Conservation (phyloP, 2,888 invertebrate genomes). For the Agrotis ipsilon region DNA sequence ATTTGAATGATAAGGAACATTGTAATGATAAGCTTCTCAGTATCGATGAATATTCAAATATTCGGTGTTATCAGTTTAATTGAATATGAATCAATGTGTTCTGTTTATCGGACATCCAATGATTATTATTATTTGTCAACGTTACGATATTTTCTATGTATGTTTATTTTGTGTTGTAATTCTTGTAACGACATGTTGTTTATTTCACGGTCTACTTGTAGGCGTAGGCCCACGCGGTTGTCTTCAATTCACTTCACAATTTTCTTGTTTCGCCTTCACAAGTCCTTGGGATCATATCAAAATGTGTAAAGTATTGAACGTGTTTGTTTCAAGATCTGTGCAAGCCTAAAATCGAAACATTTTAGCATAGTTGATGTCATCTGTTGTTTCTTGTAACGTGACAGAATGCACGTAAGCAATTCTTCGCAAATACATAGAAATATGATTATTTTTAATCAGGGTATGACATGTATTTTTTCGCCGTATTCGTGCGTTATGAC, state of each 20-base stretch:
- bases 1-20: slow-evolving; percentile 11
- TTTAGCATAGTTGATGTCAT: slow-evolving; percentile 29
- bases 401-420: slow-evolving; percentile 35
- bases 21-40: slow-evolving; percentile 29
- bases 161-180: slow-evolving; percentile 59
- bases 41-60: slow-evolving; percentile 45
- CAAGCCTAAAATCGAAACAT: slow-evolving; percentile 17
- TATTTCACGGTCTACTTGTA: slow-evolving; percentile 67
- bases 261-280: slow-evolving; percentile 69
- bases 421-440: slow-evolving; percentile 19
- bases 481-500: slow-evolving; percentile 33
- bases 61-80: slow-evolving; percentile 55
- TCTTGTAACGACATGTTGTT: slow-evolving; percentile 59
- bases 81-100: slow-evolving; percentile 56
- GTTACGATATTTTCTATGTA: slow-evolving; percentile 49
- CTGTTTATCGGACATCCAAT: slow-evolving; percentile 58
- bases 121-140: slow-evolving; percentile 53
- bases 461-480: slow-evolving; percentile 36
- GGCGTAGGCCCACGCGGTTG: slow-evolving; percentile 73
- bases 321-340: slow-evolving; percentile 18
- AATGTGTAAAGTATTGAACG: slow-evolving; percentile 19
- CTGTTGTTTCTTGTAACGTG: slow-evolving; percentile 41
- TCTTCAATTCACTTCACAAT: slow-evolving; percentile 53
- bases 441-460: slow-evolving; percentile 40
- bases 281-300: slow-evolving; percentile 58